Evolutionary conservation across 1,140 invertebrate genomes (phyloP).

Genomic region (Tetragonula clypearis): DNA sequence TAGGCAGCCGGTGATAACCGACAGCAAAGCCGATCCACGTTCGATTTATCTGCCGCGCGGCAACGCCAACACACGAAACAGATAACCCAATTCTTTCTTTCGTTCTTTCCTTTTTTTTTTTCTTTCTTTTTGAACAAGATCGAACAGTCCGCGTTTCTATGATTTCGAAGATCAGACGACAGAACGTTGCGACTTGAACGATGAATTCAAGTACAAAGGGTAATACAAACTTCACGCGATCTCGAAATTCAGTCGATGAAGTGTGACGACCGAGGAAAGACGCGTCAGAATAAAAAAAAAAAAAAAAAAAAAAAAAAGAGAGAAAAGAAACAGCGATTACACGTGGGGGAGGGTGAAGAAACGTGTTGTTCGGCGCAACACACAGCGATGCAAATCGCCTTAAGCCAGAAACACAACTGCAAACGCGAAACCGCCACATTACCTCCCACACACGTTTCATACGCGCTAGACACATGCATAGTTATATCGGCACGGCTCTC

Average conservation of each 20-base stretch:
- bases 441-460: not conserved
- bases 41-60: slow-evolving; percentile 20
- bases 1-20: slow-evolving; percentile 38
- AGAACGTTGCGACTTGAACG: not conserved
- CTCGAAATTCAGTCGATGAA: too few relatives aligned
- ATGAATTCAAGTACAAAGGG: not conserved
- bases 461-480: too few relatives aligned
- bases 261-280: not conserved
- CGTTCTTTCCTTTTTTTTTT: too few relatives aligned
- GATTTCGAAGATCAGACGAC: not conserved
- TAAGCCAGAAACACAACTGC: slow-evolving; percentile 10
- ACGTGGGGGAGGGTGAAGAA: too few relatives aligned
- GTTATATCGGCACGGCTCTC: not conserved
- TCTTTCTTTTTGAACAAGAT: too few relatives aligned
- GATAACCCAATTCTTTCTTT: slow-evolving; percentile 29
- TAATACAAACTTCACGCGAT: not conserved
- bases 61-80: slow-evolving; percentile 1
- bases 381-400: not conserved
- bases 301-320: too few relatives aligned
- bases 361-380: not conserved
- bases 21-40: not conserved
- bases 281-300: not conserved
- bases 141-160: not conserved
- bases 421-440: not conserved
- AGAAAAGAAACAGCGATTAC: not conserved